Evolutionary conservation across 1,140 invertebrate species (phyloP), one percentile per base, ranked within the genome.

Genomic region (Eriocheir sinensis): DNA sequence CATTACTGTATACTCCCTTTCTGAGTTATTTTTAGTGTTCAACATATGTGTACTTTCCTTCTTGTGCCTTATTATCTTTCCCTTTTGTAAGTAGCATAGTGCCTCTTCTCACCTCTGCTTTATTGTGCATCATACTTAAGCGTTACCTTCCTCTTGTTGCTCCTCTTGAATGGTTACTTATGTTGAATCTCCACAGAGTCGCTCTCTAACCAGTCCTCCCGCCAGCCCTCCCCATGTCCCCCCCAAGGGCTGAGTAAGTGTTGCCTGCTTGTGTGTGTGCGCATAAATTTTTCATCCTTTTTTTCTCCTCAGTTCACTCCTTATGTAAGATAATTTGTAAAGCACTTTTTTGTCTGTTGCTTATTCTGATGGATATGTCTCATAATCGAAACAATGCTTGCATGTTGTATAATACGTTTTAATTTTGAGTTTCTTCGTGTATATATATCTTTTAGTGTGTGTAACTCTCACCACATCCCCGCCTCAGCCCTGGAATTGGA

Each of bases 161-260:
- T 21, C 48, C 21, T 38, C 60, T 94, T 12, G 9, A 15, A n/a
- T 91, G 93, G 88, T 85, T 72, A 85, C 32, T 48, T 27, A 36
- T 81, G 41, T 83, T 85, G 81, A 32, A 32, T 60, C 48, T 85
- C 89, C 40, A 92, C 94, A 91, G 94, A 94, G 44, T 21, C 94
- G 72, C 89, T 94, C 40, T 94, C 94, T 94, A 94, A 91, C 60
- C 92, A 83, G 92, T 95, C 95, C 48, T 95, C 95, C 34, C 95
- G 95, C 32, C 92, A 94, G 72, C 95, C 95, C 79, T 93, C 95
- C 60, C 92, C 92, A 86, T 80, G 40, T 36, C 86, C 91, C 41
- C 81, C 95, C 80, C 92, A 85, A 21, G 94, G 93, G 53, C 79
- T 83, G 41, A 92, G 94, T 94, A 94, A 94, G 94, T 94, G 79